Conservation (phyloP, 2,113 vertebrate species). For the Diphyllodes magnificus region DNA sequence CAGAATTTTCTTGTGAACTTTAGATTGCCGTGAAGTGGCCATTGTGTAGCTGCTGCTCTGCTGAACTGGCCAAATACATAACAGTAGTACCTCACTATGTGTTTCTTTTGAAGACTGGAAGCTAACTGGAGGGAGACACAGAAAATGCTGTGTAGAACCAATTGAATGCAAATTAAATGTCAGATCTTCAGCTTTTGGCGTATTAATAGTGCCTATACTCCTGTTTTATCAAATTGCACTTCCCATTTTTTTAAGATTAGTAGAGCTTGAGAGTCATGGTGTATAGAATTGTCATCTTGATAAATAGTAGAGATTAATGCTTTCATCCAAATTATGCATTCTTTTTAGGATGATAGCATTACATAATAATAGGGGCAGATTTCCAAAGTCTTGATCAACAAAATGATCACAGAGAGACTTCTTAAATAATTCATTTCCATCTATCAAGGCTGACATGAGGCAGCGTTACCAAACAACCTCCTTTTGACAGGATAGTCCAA, state of each 20-base stretch:
- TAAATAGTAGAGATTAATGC: conserved; percentile 25
- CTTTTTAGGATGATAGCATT: conserved; percentile 32
- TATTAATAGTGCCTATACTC: background rate
- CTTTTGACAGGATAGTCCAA: conserved; percentile 5
- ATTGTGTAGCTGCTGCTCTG: background rate
- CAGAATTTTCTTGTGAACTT: background rate
- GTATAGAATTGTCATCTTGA: background rate
- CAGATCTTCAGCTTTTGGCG: background rate
- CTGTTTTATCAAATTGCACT: conserved; percentile 26
- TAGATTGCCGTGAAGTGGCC: background rate
- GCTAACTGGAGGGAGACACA: background rate
- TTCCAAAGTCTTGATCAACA: conserved; percentile 48
- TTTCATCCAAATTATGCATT: background rate
- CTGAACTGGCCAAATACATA: background rate
- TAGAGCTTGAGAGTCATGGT: background rate
- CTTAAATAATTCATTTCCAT: background rate
- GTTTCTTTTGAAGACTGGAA: background rate
- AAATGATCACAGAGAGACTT: background rate
- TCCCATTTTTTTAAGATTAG: conserved; percentile 27
- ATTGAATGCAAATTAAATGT: conserved; percentile 13
- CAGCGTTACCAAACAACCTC: background rate
- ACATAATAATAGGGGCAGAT: conserved; percentile 38
- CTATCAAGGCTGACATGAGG: conserved; percentile 10
- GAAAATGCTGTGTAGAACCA: background rate
- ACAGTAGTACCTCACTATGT: background rate